These are phyloP conservation scores for Sylvietta virens DNA, from an alignment of 2,113 vertebrate species.

Conservation along the genomic window DNA sequence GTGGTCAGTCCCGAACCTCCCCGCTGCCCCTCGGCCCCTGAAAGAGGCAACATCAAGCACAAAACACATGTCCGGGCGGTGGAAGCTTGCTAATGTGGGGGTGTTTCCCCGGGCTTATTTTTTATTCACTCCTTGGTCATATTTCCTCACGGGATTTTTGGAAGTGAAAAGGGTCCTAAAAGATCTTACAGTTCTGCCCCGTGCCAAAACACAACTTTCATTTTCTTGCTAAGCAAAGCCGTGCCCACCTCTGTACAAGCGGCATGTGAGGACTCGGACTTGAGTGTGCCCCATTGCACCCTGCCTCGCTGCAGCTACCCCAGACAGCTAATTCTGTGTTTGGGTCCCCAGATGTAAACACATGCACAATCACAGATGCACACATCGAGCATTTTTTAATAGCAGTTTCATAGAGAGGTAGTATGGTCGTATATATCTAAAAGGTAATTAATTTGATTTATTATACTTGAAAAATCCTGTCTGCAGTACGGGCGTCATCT, in stretches of 20 bases:
- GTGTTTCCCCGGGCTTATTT: not conserved
- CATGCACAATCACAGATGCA: not conserved
- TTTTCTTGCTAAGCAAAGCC: not conserved
- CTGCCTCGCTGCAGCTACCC: not conserved
- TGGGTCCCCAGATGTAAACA: constrained; percentile 1
- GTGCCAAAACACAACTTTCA: not conserved
- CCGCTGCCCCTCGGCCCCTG: not conserved
- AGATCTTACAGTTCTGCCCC: not conserved
- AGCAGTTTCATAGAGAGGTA: constrained; percentile 7
- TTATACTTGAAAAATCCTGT: constrained; percentile 61
- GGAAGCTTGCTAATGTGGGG: not conserved
- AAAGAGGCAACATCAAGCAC: not conserved
- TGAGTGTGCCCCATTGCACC: not conserved
- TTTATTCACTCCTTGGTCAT: not conserved
- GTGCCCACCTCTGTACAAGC: not conserved
- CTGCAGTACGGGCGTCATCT: constrained; percentile 51
- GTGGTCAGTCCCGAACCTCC: not conserved
- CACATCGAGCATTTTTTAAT: not conserved
- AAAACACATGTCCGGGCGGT: not conserved
- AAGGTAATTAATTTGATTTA: constrained; percentile 61
- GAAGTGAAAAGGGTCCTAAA: not conserved
- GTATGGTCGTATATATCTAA: constrained; percentile 23
- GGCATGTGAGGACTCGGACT: not conserved
- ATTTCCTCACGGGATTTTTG: not conserved
- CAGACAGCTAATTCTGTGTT: not conserved